phyloP scores from a whole-genome alignment of 2,113 vertebrate genomes.

The Xiphorhynchus elegans region DNA sequence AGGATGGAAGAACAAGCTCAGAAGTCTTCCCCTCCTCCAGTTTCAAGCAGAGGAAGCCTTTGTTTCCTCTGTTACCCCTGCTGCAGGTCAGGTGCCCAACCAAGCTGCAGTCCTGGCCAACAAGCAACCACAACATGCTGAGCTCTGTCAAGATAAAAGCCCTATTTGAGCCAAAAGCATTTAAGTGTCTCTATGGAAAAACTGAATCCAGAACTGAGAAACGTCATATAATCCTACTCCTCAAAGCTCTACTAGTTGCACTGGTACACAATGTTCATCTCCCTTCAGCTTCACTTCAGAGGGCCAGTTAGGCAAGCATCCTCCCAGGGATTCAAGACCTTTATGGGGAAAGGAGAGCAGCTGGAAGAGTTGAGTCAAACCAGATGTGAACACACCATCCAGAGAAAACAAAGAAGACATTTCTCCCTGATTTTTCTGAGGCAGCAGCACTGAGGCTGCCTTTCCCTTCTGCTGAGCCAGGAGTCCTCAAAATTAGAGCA shows the following conservation, averaged over 20 bases:
- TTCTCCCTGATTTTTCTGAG: conserved; percentile 4
- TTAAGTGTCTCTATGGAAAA: conserved; percentile 13
- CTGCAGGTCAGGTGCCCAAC: conserved; percentile 36
- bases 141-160: conserved; percentile 45
- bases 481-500: not conserved
- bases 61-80: not conserved
- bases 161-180: not conserved
- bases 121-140: conserved; percentile 11
- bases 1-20: not conserved
- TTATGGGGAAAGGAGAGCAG: conserved; percentile 54
- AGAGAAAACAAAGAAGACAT: conserved; percentile 18
- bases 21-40: not conserved
- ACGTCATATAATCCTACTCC: not conserved
- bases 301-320: conserved; percentile 47
- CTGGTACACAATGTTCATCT: conserved; percentile 68
- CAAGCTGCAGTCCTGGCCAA: not conserved
- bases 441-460: not conserved
- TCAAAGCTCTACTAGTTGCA: not conserved
- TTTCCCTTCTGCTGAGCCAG: not conserved
- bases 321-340: conserved; percentile 67
- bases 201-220: conserved; percentile 12
- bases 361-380: conserved; percentile 62
- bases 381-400: conserved; percentile 64
- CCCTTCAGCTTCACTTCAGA: conserved; percentile 70
- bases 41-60: not conserved